Evolutionary conservation across 2,888 invertebrate species (phyloP), one percentile per base, ranked within the genome.

Genomic region (Hypsopygia costalis): DNA sequence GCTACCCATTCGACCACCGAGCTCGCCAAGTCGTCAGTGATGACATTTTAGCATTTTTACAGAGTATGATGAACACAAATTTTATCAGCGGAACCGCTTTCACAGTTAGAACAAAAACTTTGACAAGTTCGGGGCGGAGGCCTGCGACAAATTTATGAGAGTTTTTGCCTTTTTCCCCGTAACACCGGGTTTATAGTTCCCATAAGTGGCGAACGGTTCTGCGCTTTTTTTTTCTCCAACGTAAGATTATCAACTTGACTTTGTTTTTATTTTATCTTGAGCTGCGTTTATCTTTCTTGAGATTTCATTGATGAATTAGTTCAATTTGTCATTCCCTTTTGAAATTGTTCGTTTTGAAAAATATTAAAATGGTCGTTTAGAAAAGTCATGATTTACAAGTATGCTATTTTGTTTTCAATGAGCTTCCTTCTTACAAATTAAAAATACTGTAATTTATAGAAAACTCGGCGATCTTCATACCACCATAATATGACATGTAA

Each of bases 91-190:
- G 36, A 29, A 4, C 27, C 29, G 29, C 20, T 36, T 29, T 11
- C 27, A 36, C 29, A 36, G 33, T 33, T 16, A 34, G 12, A 40
- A 47, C 57, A 69, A 69, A 69, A 71, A 70, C 58, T 21, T 5
- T 38, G 44, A 35, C 47, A 27, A 43, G 40, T 29, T 38, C 37
- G 30, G 40, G 68, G 70, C 67, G 67, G 61, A 46, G 61, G 43
- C 39, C 51, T 55, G 58, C 77, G 79, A 80, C 77, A 80, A 75
- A 78, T 79, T 79, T 80, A 80, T 71, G 71, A 60, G 50, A 51
- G 43, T 72, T 71, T 71, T 72, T 67, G 62, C 58, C 35, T 62
- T 57, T 57, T 56, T 39, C 10, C 54, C 9, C 12, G 20, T 35
- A 36, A 47, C 7, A 40, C 35, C 36, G 53, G 53, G 61, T 67